Conservation (phyloP, 2,888 invertebrate species). For the Callyntrura sp. region DNA sequence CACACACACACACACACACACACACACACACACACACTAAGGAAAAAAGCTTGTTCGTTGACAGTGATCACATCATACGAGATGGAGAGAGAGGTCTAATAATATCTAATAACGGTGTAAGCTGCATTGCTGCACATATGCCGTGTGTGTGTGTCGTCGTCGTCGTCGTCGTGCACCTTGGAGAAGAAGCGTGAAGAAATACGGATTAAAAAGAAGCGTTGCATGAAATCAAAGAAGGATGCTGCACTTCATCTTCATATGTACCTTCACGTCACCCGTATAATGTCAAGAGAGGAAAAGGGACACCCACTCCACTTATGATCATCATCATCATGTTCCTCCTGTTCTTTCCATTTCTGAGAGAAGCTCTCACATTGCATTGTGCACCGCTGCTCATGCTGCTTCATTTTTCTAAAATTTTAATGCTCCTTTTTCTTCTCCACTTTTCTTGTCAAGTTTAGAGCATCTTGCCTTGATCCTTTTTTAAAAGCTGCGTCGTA, state of each 20-base stretch:
- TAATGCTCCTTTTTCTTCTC: not conserved
- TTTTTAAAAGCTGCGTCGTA: conserved; percentile 68
- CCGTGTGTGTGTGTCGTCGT: no score
- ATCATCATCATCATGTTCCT: not conserved
- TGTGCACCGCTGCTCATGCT: not conserved
- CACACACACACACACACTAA: conserved; percentile 47
- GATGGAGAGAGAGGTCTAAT: not conserved
- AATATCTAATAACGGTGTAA: not conserved
- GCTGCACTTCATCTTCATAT: no score
- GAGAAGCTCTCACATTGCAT: not conserved
- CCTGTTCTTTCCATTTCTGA: not conserved
- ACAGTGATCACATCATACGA: conserved; percentile 64
- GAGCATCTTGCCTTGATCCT: conserved; percentile 52
- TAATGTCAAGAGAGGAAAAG: conserved; percentile 37
- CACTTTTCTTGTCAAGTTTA: conserved; percentile 38
- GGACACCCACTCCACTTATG: conserved; percentile 67
- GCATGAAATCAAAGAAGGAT: conserved; percentile 56
- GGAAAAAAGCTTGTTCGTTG: conserved; percentile 74
- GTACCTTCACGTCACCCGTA: not conserved
- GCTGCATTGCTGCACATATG: not conserved
- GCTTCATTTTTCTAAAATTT: not conserved
- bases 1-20: conserved; percentile 35
- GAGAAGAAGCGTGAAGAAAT: conserved; percentile 35
- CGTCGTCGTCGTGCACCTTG: no score
- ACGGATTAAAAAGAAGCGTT: conserved; percentile 65